Conservation (phyloP, 2,113 vertebrate genomes). For the Entosphenus tridentatus region DNA sequence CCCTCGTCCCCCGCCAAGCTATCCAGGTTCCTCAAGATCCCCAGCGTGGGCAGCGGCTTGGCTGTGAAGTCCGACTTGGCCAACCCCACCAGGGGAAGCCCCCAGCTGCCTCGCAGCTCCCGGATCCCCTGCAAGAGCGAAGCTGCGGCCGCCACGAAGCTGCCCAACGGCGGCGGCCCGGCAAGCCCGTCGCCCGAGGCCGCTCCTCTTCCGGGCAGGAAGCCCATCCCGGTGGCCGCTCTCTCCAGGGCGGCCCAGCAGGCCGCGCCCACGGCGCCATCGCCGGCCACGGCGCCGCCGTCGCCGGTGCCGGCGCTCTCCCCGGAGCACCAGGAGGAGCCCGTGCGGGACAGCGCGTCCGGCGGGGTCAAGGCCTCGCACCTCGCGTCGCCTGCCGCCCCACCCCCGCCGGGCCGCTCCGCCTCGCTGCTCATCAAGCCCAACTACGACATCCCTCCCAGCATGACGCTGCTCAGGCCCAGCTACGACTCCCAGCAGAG, state of each 20-base stretch:
- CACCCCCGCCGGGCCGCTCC: slow-evolving; percentile 42
- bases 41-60: slow-evolving; percentile 19
- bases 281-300: too few relatives aligned
- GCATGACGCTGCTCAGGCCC: slow-evolving; percentile 5
- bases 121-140: slow-evolving; percentile 20
- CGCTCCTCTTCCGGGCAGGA: too few relatives aligned
- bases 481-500: neutral
- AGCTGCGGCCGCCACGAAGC: too few relatives aligned
- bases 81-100: slow-evolving; percentile 36
- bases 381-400: slow-evolving; percentile 30
- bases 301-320: neutral
- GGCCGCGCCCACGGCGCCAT: slow-evolving; percentile 9
- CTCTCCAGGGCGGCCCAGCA: slow-evolving; percentile 20
- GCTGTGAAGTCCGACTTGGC: slow-evolving; percentile 21
- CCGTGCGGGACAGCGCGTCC: neutral
- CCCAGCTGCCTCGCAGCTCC: slow-evolving; percentile 26
- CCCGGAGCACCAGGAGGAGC: slow-evolving; percentile 4
- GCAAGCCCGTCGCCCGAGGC: too few relatives aligned
- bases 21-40: slow-evolving; percentile 29
- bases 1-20: slow-evolving; percentile 28
- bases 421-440: slow-evolving; percentile 41
- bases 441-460: slow-evolving; percentile 20
- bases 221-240: slow-evolving; percentile 9
- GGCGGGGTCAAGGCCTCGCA: slow-evolving; percentile 6
- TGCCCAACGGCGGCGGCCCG: too few relatives aligned